Evolutionary conservation across 2,797 vertebrate species (phyloP).

Genomic region (Coccyzus lansbergi): DNA sequence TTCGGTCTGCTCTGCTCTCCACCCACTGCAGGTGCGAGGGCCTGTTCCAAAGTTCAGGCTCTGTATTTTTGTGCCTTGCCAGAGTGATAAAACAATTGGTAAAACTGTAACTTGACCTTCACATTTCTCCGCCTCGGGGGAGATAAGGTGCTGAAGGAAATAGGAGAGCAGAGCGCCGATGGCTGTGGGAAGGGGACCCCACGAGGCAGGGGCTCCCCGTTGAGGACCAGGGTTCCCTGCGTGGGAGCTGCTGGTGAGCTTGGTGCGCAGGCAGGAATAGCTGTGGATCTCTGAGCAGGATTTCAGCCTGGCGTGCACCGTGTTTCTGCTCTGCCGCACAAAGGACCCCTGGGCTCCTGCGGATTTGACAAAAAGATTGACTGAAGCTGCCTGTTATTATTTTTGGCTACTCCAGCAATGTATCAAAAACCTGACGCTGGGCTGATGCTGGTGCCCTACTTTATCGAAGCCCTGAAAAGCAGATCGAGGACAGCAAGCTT

Average conservation of each 20-base stretch:
- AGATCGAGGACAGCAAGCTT: constrained; percentile 68
- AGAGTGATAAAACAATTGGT: constrained; percentile 48
- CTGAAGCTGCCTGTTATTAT: constrained; percentile 46
- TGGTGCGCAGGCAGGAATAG: rapidly evolving
- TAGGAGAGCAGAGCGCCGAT: neutral
- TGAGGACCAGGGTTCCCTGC: rapidly evolving
- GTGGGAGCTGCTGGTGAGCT: neutral
- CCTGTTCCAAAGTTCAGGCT: constrained; percentile 56
- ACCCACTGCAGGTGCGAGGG: neutral
- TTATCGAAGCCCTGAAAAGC: constrained; percentile 64
- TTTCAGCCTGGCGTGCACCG: rapidly evolving
- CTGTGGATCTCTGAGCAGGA: neutral
- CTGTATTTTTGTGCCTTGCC: neutral
- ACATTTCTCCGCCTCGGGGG: neutral
- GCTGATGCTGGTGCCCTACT: constrained; percentile 64
- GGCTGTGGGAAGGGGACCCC: neutral
- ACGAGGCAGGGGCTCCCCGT: neutral
- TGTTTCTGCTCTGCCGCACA: neutral
- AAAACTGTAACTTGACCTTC: constrained; percentile 63
- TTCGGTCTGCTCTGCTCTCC: neutral
- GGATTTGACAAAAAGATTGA: neutral
- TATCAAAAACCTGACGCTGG: constrained; percentile 60
- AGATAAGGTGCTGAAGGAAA: constrained; percentile 47
- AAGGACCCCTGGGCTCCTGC: constrained; percentile 26
- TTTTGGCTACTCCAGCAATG: constrained; percentile 62